Conservation (phyloP, 2,113 vertebrate genomes). For the Dasyurus viverrinus region DNA sequence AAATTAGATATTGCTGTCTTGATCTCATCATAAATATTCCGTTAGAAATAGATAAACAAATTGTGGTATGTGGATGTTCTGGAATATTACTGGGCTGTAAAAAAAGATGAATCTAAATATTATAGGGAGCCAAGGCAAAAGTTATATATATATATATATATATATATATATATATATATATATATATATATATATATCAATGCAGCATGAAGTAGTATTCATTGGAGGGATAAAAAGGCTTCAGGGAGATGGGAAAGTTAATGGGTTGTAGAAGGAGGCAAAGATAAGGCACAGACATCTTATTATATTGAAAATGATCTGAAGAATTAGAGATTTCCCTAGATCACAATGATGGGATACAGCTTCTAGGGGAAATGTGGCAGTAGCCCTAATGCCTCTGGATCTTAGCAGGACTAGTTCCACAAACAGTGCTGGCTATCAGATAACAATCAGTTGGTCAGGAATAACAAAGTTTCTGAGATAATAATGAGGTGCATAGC, state of each 20-base stretch:
- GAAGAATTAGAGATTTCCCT: not conserved
- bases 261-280: not conserved
- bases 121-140: not conserved
- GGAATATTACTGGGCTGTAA: not conserved
- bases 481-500: too few relatives aligned
- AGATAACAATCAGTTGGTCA: too few relatives aligned
- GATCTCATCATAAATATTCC: not conserved
- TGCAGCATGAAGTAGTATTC: not conserved
- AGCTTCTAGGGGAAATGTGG: too few relatives aligned
- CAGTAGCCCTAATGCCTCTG: too few relatives aligned
- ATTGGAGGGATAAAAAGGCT: not conserved
- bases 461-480: too few relatives aligned
- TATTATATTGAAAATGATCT: not conserved
- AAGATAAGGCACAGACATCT: not conserved
- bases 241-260: not conserved
- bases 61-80: not conserved
- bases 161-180: too few relatives aligned
- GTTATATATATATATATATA: not conserved
- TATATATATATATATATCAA: not conserved
- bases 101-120: not conserved
- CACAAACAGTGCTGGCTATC: too few relatives aligned
- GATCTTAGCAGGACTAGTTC: too few relatives aligned
- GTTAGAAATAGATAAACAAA: not conserved
- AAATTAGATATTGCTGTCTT: too few relatives aligned
- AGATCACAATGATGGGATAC: not conserved